Evolutionary conservation across 2,797 vertebrate genomes (phyloP).

Genomic region (Ataeniobius toweri): DNA sequence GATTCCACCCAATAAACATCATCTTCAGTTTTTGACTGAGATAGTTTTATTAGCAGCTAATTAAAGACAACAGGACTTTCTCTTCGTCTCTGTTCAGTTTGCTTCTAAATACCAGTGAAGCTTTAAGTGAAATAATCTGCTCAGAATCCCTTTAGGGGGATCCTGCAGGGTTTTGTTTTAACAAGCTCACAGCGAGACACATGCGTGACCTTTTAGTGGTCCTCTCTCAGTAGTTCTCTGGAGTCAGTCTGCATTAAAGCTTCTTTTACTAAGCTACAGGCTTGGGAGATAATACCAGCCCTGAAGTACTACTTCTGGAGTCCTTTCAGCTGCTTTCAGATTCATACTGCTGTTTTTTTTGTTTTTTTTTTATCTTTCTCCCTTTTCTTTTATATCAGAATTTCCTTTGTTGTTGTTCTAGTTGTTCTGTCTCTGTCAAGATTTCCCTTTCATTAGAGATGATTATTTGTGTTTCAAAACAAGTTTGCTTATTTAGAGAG

Average conservation of each 20-base stretch:
- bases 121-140: conserved; percentile 53
- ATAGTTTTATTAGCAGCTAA: conserved; percentile 16
- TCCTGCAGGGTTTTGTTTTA: conserved; percentile 67
- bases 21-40: conserved; percentile 12
- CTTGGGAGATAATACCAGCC: conserved; percentile 55
- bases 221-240: conserved; percentile 53
- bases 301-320: conserved; percentile 20
- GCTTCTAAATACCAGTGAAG: conserved; percentile 37
- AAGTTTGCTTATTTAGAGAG: conserved; percentile 23
- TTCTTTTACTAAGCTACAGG: conserved; percentile 63
- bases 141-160: conserved; percentile 50
- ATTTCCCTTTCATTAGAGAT: conserved; percentile 37
- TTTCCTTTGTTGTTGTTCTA: conserved; percentile 28
- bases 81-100: conserved; percentile 23
- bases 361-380: not conserved
- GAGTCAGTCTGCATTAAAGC: conserved; percentile 63
- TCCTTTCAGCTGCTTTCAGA: conserved; percentile 18
- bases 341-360: conserved; percentile 10
- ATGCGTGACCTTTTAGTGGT: conserved; percentile 60
- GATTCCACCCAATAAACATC: not conserved
- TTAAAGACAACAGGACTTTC: not conserved
- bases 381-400: conserved; percentile 3
- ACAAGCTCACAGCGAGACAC: conserved; percentile 64
- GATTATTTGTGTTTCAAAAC: conserved; percentile 18
- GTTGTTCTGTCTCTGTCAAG: conserved; percentile 17